Evolutionary conservation across 1,140 invertebrate genomes (phyloP).

Genomic region (Cherax destructor): DNA sequence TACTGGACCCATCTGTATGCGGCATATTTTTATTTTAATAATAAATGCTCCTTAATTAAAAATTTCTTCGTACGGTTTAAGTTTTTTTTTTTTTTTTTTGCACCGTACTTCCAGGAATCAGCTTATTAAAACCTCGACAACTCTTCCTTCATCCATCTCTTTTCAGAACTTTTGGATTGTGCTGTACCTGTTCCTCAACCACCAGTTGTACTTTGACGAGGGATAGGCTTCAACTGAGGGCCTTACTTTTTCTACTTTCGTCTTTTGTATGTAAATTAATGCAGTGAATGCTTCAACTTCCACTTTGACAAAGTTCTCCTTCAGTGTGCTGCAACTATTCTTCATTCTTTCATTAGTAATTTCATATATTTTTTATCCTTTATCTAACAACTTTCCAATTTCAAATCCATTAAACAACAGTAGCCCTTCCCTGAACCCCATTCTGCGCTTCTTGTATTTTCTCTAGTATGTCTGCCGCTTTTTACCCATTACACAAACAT

Average conservation of each 20-base stretch:
- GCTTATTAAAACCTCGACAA: background rate
- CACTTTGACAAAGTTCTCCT: background rate
- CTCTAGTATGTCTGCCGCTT: background rate
- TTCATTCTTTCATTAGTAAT: background rate
- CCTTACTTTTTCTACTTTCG: background rate
- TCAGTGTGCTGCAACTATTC: background rate
- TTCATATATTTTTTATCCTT: background rate
- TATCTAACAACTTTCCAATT: background rate
- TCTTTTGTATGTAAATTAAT: background rate
- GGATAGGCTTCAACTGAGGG: background rate
- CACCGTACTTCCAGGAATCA: background rate
- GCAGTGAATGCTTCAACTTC: background rate
- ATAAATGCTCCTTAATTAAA: background rate
- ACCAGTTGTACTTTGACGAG: background rate
- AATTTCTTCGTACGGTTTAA: background rate
- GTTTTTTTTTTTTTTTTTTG: background rate
- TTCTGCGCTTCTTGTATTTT: background rate
- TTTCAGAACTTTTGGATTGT: background rate
- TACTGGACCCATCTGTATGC: too few relatives aligned
- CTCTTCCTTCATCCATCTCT: background rate
- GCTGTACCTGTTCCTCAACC: background rate
- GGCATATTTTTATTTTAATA: too few relatives aligned
- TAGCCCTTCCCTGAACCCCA: background rate
- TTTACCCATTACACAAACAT: background rate
- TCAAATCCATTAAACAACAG: background rate